Base-by-base conservation (phyloP, 2,888 invertebrate species). In the Epinotia bilunana region DNA sequence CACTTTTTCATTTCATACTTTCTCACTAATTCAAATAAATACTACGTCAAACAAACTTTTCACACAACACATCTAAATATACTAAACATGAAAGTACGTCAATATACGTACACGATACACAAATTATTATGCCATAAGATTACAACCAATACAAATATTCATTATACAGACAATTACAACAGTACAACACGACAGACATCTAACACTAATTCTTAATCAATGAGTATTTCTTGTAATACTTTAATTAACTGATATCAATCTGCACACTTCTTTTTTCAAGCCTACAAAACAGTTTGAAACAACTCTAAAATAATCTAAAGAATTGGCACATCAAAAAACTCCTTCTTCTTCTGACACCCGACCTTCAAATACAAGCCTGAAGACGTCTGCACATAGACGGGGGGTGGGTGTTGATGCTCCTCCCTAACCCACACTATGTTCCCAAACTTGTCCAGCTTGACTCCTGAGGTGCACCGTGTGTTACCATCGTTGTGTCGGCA, bases 371-470 rank as follows among this genome's bases (percentile, higher is more conserved):
- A 76, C 28, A 65, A 18, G 13, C 78, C 78, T 0, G 77, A 75
- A 18, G 58, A 39, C 43, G 74, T 72, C 28, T 68, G 60, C 46
- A 74, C 74, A 12, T 75, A 77, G 1, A 70, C 43, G 13, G 77
- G 73, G 11, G 77, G 73, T 33, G 71, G 74, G 20, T 78, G 78
- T 13, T 63, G 68, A 49, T 78, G 78, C 16, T 67, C 65, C 46
- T 78, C 76, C 58, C 64, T 23, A 39, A 74, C 62, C 62, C 65
- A 69, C 20, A 55, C 62, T 12, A 74, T 61, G 43, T 74, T 75
- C 3, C 63, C 72, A n/a, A 65, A 55, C 12, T 55, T 62, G 13
- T 72, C 73, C 20, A 73, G 43, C 23, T 74, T 77, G 12, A 77
- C 39, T 18, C 65, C 76, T 1, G 78, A 71, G 1, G 73, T 71